Evolutionary conservation across 2,113 vertebrate species (phyloP), one percentile per base, ranked within the genome.

Genomic region (Labeo catla): DNA sequence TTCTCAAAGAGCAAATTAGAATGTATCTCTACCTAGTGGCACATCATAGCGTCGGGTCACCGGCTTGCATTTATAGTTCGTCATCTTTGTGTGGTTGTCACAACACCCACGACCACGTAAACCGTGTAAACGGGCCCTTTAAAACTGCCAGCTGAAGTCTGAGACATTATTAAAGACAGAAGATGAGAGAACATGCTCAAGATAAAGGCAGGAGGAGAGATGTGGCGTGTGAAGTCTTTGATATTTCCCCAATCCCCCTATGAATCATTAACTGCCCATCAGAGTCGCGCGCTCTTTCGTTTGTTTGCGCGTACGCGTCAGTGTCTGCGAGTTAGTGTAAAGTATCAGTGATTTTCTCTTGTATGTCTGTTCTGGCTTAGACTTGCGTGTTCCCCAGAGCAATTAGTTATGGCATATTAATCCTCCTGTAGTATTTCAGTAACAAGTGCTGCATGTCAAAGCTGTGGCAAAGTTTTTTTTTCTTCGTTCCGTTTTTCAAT

Each of bases 61-160:
- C 96, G 93, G 93, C 94, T 94, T 93, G 91, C 95, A 96, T 97
- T 97, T 97, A 97, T 95, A 95, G 95, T 96, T 96, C 95, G 96
- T 96, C 96, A 97, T 97, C 94, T 96, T 97, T 96, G 94, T 92
- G 92, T 93, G 93, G 92, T 93, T 90, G 95, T 94, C 93, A 95
- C 93, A 95, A 92, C 93, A 92, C 93, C 94, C 92, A 83, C 68
- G 73, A 90, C 89, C 91, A 86, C 93, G 93, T 97, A 96, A 98
- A 98, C 49, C 12, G 52, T 77, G 76, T 77, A 76, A 76, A 76
- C 98, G 95, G 96, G 87, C 91, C 94, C 91, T 95, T 95, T 97
- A 96, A 96, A 97, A 96, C 94, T 96, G 95, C 93, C 94, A 94
- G 23, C 89, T 91, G 92, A 94, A 93, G 93, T 91, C 92, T 91